Conservation (phyloP, 2,113 vertebrate genomes). For the Calypte anna region DNA sequence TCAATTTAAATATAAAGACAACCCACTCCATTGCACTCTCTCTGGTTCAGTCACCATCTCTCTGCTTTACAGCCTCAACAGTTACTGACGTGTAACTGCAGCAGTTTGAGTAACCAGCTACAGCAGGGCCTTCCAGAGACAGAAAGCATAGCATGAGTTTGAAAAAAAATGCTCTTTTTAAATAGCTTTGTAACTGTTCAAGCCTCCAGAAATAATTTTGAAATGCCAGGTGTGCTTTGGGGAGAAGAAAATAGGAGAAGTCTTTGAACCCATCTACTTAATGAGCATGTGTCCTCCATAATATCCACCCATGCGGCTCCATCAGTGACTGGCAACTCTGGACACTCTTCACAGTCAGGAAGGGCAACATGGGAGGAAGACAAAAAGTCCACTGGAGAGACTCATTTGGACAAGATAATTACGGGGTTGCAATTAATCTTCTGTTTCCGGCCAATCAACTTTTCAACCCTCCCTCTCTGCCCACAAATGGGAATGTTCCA, state of each 20-base stretch:
- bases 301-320: neutral
- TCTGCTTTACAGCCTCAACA: neutral
- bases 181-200: neutral
- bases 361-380: neutral
- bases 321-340: neutral
- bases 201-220: neutral
- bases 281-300: neutral
- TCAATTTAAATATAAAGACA: neutral
- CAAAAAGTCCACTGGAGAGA: neutral
- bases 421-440: conserved; percentile 11
- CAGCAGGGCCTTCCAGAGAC: neutral
- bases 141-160: neutral
- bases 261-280: neutral
- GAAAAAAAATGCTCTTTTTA: neutral
- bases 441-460: neutral
- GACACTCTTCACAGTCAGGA: neutral
- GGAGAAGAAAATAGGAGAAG: neutral
- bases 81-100: accelerated
- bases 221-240: neutral
- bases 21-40: neutral
- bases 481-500: neutral
- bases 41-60: neutral
- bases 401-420: conserved; percentile 20
- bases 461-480: neutral
- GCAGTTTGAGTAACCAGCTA: neutral